These are phyloP conservation scores for Neoarius graeffei DNA, from an alignment of 2,113 vertebrate genomes.

Conservation along the genomic window DNA sequence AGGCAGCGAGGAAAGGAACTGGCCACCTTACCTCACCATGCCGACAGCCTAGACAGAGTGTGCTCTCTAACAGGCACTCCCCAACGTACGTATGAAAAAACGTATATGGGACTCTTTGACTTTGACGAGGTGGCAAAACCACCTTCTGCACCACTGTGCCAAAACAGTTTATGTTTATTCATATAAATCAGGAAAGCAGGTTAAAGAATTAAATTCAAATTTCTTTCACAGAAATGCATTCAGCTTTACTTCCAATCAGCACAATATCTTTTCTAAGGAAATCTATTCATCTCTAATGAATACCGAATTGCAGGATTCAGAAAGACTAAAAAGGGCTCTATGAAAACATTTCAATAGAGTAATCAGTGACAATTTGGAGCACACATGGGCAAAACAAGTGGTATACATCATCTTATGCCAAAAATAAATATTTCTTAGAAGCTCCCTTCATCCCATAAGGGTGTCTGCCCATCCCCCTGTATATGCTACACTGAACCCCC, in stretches of 20 bases:
- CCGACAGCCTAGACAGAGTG: too few relatives aligned
- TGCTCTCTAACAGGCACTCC: too few relatives aligned
- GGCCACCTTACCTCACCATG: too few relatives aligned
- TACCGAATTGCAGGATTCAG: not conserved
- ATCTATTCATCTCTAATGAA: not conserved
- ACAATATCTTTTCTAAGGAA: not conserved
- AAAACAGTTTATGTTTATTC: not conserved
- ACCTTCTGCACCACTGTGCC: not conserved
- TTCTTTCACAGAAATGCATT: slow-evolving; percentile 7
- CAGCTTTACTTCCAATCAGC: not conserved
- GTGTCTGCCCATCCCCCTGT: slow-evolving; percentile 2
- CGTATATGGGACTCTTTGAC: too few relatives aligned
- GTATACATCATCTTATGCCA: slow-evolving; percentile 7
- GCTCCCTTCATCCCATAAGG: slow-evolving; percentile 1
- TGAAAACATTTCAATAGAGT: slow-evolving; percentile 7
- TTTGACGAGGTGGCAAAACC: not conserved
- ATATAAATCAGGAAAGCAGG: not conserved
- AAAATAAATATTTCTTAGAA: slow-evolving; percentile 32
- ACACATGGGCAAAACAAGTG: slow-evolving; percentile 2
- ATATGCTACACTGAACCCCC: not conserved
- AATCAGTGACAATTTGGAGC: slow-evolving; percentile 23
- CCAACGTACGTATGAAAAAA: too few relatives aligned
- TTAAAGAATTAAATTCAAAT: not conserved
- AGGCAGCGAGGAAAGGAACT: too few relatives aligned
- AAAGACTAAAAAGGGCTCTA: not conserved